Evolutionary conservation across 2,113 vertebrate genomes (phyloP).

Genomic region (Brachionichthys hirsutus): DNA sequence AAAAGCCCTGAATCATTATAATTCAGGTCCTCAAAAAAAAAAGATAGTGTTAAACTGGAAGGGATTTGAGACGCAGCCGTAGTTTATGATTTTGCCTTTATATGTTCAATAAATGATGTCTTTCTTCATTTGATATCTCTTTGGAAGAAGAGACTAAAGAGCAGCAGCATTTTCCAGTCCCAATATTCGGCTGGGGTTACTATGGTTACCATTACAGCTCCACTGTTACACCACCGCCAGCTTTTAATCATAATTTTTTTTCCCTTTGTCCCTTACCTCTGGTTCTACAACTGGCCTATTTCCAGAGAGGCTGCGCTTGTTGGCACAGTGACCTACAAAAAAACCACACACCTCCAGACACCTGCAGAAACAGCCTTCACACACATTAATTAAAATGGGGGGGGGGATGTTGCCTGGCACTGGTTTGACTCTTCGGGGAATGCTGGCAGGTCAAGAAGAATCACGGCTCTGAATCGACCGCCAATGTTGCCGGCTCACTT

Average conservation of each 20-base stretch:
- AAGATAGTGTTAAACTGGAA: too few relatives aligned
- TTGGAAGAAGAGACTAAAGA: not conserved
- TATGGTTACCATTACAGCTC: constrained; percentile 1
- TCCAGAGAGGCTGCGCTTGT: constrained; percentile 34
- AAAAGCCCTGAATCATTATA: too few relatives aligned
- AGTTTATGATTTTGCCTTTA: too few relatives aligned
- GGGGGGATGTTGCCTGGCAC: constrained; percentile 5
- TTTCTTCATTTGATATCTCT: too few relatives aligned
- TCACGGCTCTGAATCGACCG: not conserved
- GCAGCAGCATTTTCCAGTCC: not conserved
- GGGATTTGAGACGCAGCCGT: too few relatives aligned
- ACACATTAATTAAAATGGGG: constrained; percentile 14
- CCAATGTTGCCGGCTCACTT: constrained; percentile 24
- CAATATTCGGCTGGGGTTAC: not conserved
- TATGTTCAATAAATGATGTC: too few relatives aligned
- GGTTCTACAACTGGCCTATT: constrained; percentile 49
- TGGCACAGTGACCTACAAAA: constrained; percentile 63
- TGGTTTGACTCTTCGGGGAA: constrained; percentile 23
- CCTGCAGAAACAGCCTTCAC: constrained; percentile 2
- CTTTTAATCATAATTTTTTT: not conserved
- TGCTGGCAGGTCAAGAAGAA: constrained; percentile 13
- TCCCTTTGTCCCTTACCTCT: constrained; percentile 10
- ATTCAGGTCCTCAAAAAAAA: too few relatives aligned
- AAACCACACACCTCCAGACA: constrained; percentile 20
- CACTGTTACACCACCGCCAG: not conserved